A percentile compares a stretch with the other conserved stretches of the same genome.
These are phyloP conservation scores for Nephrotoma guestfalica DNA, from an alignment of 2,888 invertebrate genomes.

Conservation along the genomic window DNA sequence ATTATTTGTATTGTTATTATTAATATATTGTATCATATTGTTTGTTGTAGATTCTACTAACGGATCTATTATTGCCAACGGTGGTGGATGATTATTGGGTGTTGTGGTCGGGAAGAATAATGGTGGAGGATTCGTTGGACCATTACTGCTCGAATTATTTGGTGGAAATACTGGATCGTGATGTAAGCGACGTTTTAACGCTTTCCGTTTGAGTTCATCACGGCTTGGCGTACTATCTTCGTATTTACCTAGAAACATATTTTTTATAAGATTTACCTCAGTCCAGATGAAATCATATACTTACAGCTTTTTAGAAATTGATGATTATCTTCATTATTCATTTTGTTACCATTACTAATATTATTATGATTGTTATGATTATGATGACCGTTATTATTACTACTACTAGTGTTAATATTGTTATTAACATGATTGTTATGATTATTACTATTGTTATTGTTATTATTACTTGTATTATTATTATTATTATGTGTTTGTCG, in stretches of 20 bases:
- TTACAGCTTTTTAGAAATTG: not conserved
- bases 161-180: not conserved
- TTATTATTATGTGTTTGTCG: not conserved
- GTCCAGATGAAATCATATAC: not conserved
- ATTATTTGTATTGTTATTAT: not conserved
- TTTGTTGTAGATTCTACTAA: not conserved
- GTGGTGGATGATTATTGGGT: not conserved
- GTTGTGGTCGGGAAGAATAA: not conserved
- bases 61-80: not conserved
- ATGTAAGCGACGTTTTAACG: not conserved
- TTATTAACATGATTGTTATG: not conserved
- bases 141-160: not conserved
- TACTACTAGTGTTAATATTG: not conserved
- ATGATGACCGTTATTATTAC: not conserved
- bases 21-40: not conserved
- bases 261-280: not conserved
- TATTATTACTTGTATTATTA: not conserved
- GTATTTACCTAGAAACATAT: not conserved
- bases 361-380: not conserved
- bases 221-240: not conserved
- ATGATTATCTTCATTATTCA: not conserved
- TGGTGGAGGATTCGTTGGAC: not conserved
- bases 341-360: not conserved
- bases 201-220: not conserved
- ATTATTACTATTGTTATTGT: not conserved